Base-by-base conservation (phyloP, 2,797 vertebrate genomes). In the Gouania willdenowi region DNA sequence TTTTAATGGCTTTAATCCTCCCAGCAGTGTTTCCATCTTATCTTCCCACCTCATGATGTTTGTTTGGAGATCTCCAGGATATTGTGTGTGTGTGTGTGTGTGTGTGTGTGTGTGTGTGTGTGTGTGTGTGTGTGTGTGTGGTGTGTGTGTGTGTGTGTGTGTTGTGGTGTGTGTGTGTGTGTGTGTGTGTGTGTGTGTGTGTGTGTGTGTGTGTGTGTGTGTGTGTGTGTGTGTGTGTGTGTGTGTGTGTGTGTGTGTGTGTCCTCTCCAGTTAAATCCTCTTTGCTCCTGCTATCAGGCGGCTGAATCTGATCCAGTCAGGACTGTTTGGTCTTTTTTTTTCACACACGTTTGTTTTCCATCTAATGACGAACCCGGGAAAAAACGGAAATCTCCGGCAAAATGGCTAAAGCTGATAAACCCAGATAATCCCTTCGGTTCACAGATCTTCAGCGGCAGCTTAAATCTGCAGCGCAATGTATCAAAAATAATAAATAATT, bases 351-450 rank as follows among this genome's bases (percentile, higher is more conserved):
- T 73, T 73, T 77, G 58, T 71, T 73, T 71, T 64, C 45, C 60
- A 36, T 66, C 49, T 9, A 10, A 54, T 41, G n/a, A n/a, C n/a
- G n/a, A n/a, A n/a, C n/a, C n/a, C n/a, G n/a, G 21, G 48, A 61
- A 26, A 26, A 52, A 40, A 43, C 2, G 28, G 30, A 64, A 57
- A 73, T 65, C 67, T 66, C 36, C 50, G 40, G 51, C 61, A 72
- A 81, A 81, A 81, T 47, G 71, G 41, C 51, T 63, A 67, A 67
- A 70, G 56, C 69, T 66, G 74, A 71, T 80, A 74, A 78, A 75
- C 41, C 74, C 62, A 59, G 57, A 74, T 82, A 80, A 80, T 80
- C 74, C 71, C 55, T 67, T 45, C 3, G 34, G 61, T 75, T 66
- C 68, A 75, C 74, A 74, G 55, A 70, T 75, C 61, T 45, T 54